Percentiles rank a stretch among this genome's conserved stretches.
Evolutionary conservation across 2,888 invertebrate genomes (phyloP).

Genomic region (Rosalia funebris): DNA sequence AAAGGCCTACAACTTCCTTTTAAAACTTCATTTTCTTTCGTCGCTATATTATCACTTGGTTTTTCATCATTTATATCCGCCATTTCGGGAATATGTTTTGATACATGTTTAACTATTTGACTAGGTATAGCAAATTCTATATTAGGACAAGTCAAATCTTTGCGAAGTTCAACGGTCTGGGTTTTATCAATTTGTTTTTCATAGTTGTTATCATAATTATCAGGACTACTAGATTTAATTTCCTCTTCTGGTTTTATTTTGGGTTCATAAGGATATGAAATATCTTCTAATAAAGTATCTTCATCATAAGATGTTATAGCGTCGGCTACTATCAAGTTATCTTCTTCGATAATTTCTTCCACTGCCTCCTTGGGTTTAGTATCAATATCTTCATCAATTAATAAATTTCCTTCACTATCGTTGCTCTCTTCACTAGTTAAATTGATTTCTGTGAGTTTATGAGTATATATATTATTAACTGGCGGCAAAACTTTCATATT

Average conservation of each 20-base stretch:
- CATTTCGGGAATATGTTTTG: too few species aligned
- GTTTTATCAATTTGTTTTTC: too few species aligned
- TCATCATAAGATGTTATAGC: conserved; percentile 16
- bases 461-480: conserved; percentile 12
- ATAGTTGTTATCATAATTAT: too few species aligned
- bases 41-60: background rate
- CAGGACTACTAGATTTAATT: too few species aligned
- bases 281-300: conserved; percentile 24
- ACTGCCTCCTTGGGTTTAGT: background rate
- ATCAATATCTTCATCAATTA: conserved; percentile 34
- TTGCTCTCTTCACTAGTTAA: conserved; percentile 41
- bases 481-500: conserved; percentile 2
- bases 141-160: too few species aligned
- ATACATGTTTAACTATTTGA: too few species aligned
- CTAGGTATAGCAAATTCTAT: too few species aligned
- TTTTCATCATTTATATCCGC: background rate
- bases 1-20: conserved; percentile 3
- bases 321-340: background rate
- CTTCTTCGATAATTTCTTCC: background rate
- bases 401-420: conserved; percentile 39
- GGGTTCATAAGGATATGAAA: conserved; percentile 1
- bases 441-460: conserved; percentile 6
- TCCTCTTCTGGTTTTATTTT: too few species aligned
- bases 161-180: too few species aligned
- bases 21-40: background rate